phyloP scores from a whole-genome alignment of 2,888 invertebrate genomes.

The Gortyna flavago region DNA sequence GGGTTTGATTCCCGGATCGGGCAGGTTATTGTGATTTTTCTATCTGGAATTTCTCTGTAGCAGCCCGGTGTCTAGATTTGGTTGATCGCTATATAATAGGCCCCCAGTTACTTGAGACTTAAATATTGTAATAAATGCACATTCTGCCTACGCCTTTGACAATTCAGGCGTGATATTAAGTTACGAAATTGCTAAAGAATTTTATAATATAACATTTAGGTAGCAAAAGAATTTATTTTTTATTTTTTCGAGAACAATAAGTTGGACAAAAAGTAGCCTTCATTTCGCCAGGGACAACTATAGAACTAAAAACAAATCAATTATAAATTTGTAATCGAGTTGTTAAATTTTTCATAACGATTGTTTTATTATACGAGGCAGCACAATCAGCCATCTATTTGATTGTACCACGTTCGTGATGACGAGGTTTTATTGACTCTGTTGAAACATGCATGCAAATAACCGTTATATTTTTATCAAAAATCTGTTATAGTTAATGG shows the following conservation, averaged over 20 bases:
- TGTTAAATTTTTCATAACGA: constrained; percentile 48
- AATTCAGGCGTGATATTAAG: background rate
- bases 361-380: constrained; percentile 66
- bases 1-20: background rate
- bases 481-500: constrained; percentile 1
- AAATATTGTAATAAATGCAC: background rate
- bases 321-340: constrained; percentile 47
- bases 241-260: background rate
- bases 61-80: background rate
- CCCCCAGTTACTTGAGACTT: too few species aligned
- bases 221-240: background rate
- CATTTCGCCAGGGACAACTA: background rate
- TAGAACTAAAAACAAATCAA: constrained; percentile 27
- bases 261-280: background rate
- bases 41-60: background rate
- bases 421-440: constrained; percentile 73
- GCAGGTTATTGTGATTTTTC: background rate
- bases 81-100: background rate
- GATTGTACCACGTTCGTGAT: constrained; percentile 74
- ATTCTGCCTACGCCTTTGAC: background rate
- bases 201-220: background rate
- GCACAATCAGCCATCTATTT: constrained; percentile 74
- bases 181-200: background rate
- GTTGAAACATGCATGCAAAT: constrained; percentile 53
- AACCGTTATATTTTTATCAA: constrained; percentile 29